Base-by-base conservation (phyloP, 2,797 vertebrate genomes). In the Fratercula arctica region DNA sequence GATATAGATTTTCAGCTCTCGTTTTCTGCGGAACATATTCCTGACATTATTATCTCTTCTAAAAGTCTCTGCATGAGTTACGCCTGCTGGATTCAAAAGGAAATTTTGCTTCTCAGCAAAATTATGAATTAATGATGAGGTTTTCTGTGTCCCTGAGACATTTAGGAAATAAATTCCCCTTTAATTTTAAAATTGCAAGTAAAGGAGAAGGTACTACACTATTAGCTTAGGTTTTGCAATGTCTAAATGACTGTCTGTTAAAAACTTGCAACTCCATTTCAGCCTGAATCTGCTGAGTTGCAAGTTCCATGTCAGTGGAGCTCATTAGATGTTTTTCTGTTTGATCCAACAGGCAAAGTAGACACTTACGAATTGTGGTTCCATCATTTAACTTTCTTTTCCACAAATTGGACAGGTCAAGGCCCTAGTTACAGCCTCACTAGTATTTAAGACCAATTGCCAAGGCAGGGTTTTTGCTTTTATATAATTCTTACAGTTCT, bases 21-120 rank as follows among this genome's bases (percentile, higher is more conserved):
- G 69, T 89, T 68, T 93, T 79, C 92, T 78, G 85, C 73, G 4
- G 9, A 88, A 79, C 59, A 64, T 69, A 66, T 89, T 94, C 79
- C 69, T 78, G 72, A 70, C 74, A 67, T 74, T 73, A 93, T 76
- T 37, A 74, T 89, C n/a, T 89, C 68, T 87, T 87, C 80, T 88
- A 92, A 93, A 94, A 87, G 26, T 28, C 74, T 92, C 87, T 85
- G 43, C 16, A 14, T 80, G 81, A 93, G 56, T 87, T 96, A 74
- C 56, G 53, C 45, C 63, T 89, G 56, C 56, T 74, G 67, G 70
- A 91, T 95, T 82, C 59, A 79, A 93, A 85, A 84, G 69, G 16
- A 89, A 95, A 89, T 73, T 81, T 91, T 86, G 28, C 53, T 89
- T 85, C 41, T 82, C 26, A 78, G 79, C 80, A 45, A 19, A 45